Evolutionary conservation across 92 coral and sea anemone species (phyloP).

Genomic region (Diadumene lineata): DNA sequence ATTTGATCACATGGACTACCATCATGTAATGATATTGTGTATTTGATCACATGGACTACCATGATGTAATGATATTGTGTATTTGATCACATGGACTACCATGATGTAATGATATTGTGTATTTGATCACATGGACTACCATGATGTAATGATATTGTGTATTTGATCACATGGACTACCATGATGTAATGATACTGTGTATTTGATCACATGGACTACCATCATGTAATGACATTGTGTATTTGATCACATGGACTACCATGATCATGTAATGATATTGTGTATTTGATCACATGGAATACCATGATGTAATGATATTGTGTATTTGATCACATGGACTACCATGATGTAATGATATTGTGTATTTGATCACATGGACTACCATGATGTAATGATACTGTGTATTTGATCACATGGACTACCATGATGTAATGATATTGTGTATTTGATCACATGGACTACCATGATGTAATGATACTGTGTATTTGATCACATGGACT

Average conservation of each 20-base stretch:
- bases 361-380: slow-evolving; percentile 11
- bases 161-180: background rate
- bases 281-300: slow-evolving; percentile 11
- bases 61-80: too few relatives aligned
- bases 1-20: background rate
- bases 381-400: too few relatives aligned
- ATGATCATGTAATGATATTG: background rate
- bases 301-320: too few relatives aligned
- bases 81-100: background rate
- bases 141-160: too few relatives aligned
- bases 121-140: slow-evolving; percentile 11
- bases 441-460: slow-evolving; percentile 11
- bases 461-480: too few relatives aligned
- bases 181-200: background rate
- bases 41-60: slow-evolving; percentile 11
- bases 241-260: background rate
- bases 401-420: background rate
- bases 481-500: background rate
- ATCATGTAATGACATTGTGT: too few relatives aligned
- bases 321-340: background rate
- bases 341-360: background rate
- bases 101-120: background rate
- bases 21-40: background rate
- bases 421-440: background rate
- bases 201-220: slow-evolving; percentile 11